phyloP scores from a whole-genome alignment of 2,113 vertebrate species.

The Lepisosteus oculatus region DNA sequence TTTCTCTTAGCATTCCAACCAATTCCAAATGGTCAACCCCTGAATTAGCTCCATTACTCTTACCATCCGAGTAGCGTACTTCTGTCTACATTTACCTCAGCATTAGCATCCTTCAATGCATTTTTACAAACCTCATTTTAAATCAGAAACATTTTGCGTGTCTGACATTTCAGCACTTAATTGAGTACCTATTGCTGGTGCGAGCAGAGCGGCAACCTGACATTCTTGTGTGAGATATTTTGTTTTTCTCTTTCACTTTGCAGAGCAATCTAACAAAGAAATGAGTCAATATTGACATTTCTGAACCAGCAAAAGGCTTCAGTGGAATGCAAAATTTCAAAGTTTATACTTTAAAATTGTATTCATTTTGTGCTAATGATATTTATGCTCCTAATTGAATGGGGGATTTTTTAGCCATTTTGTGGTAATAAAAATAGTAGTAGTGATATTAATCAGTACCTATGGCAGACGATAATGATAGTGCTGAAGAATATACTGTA shows the following conservation, averaged over 20 bases:
- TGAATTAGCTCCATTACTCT: slow-evolving; percentile 48
- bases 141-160: slow-evolving; percentile 35
- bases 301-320: too few species aligned
- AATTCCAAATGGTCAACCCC: slow-evolving; percentile 19
- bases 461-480: too few species aligned
- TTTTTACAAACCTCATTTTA: slow-evolving; percentile 44
- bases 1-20: background rate
- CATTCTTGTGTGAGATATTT: background rate
- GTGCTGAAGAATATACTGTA: too few species aligned
- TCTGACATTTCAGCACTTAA: slow-evolving; percentile 32
- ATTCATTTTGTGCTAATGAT: too few species aligned
- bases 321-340: too few species aligned
- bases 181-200: slow-evolving; percentile 33
- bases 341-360: too few species aligned
- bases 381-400: too few species aligned
- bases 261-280: background rate
- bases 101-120: slow-evolving; percentile 36
- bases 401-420: too few species aligned
- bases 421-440: too few species aligned
- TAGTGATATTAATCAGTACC: too few species aligned
- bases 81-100: slow-evolving; percentile 47
- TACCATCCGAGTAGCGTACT: slow-evolving; percentile 50
- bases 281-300: too few species aligned
- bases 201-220: slow-evolving; percentile 6
- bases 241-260: background rate